Evolutionary conservation across 1,140 invertebrate species (phyloP).

Genomic region (Drosophila ercepeae): DNA sequence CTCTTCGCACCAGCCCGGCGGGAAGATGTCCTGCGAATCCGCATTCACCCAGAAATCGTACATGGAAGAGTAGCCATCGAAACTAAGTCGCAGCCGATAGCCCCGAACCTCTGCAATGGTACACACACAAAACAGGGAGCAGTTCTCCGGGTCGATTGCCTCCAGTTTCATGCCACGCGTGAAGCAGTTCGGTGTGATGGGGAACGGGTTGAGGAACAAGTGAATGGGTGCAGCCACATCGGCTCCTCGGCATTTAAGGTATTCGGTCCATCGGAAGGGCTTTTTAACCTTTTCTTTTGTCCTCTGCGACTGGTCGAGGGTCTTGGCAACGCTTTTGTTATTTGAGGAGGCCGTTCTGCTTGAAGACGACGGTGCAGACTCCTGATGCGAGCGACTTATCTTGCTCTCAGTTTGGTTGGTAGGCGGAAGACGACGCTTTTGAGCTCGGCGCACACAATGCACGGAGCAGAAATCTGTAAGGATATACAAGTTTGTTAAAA

Average conservation of each 20-base stretch:
- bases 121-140: constrained; percentile 94
- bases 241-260: constrained; percentile 46
- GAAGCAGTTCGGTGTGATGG: constrained; percentile 89
- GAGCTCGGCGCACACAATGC: constrained; percentile 55
- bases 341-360: neutral
- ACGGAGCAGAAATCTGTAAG: constrained; percentile 67
- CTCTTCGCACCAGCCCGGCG: constrained; percentile 95
- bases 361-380: neutral
- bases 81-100: constrained; percentile 93
- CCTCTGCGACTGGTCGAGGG: neutral
- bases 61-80: constrained; percentile 95
- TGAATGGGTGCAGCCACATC: constrained; percentile 87
- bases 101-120: constrained; percentile 93
- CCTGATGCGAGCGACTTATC: constrained; percentile 31
- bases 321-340: neutral
- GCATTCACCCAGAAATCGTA: constrained; percentile 98
- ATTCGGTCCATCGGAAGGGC: constrained; percentile 72
- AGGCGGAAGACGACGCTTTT: constrained; percentile 47
- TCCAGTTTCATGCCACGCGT: constrained; percentile 96
- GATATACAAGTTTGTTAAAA: neutral
- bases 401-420: constrained; percentile 23
- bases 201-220: constrained; percentile 91
- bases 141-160: constrained; percentile 96
- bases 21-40: constrained; percentile 95
- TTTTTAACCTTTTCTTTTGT: constrained; percentile 5